phyloP scores from a whole-genome alignment of 1,140 invertebrate species.

The Diachasma alloeum region DNA sequence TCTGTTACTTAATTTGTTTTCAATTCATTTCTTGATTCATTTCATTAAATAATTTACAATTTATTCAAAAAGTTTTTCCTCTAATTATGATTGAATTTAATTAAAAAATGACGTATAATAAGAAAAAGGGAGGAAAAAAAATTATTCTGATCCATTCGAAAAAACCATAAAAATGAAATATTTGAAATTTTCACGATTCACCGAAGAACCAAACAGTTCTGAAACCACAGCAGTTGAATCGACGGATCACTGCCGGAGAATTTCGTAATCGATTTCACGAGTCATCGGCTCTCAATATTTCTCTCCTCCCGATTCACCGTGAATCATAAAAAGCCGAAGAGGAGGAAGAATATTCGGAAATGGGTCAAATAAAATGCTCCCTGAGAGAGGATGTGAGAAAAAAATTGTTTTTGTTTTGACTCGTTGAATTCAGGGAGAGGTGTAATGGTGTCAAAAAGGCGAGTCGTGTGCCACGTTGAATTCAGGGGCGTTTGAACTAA shows the following conservation, averaged over 20 bases:
- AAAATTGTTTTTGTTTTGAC: neutral
- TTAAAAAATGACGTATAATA: neutral
- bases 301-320: neutral
- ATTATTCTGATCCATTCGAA: no score
- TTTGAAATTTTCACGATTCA: neutral
- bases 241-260: neutral
- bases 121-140: no score
- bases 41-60: no score
- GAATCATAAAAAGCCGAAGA: neutral
- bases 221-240: neutral
- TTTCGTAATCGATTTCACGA: neutral
- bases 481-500: constrained; percentile 43
- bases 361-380: neutral
- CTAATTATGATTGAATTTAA: neutral
- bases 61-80: no score
- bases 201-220: neutral
- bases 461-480: constrained; percentile 33
- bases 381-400: neutral
- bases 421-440: neutral
- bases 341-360: neutral
- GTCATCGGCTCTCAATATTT: neutral
- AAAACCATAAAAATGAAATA: neutral
- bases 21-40: no score
- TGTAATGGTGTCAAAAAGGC: neutral
- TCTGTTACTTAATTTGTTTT: no score